Base-by-base conservation (phyloP, 1,140 invertebrate genomes). In the Bursaphelenchus mucronatus region DNA sequence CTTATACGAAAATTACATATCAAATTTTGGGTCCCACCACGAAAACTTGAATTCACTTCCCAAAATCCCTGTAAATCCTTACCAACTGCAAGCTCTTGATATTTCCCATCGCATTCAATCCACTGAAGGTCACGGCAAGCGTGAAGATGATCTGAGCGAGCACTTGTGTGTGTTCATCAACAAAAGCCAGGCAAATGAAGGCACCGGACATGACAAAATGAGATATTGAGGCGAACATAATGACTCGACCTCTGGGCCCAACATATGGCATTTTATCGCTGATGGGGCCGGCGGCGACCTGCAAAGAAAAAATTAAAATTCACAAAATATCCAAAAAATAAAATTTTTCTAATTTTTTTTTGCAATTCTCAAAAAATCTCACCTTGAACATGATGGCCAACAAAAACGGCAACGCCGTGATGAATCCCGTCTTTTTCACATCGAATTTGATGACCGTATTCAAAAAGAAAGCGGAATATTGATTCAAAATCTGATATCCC, bases 181-280 rank as follows among this genome's bases (percentile, higher is more conserved):
- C 52, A 13, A 76, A 59, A 8, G 76, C 73, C 8, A 76, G 39
- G 8, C 61, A 51, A 15, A 70, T 40, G 57, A 78, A 79, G 39
- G 65, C 76, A 40, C 54, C 46, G 10, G 75, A 67, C 69, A 76
- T 76, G 8, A 58, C 50, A 49, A 72, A 62, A 46, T 76, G 73
- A 21, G 69, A 76, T n/a, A 76, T 43, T 15, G 72, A 55, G 6
- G 72, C 66, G 19, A 65, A 66, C 17, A 62, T 30, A n/a, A 75
- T 66, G 13, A 74, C 55, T n/a, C 64, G 51, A 39, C 39, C n/a
- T 40, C 61, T 63, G 61, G 64, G 45, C 6, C 45, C 50, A 39
- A 73, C 49, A 59, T 30, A 64, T n/a, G 68, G 51, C n/a, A 63
- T 58, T n/a, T 59, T 53, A 40, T 76, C 74, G 8, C 63, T 63